Conservation (phyloP, 2,113 vertebrate species). For the Oriolus oriolus region DNA sequence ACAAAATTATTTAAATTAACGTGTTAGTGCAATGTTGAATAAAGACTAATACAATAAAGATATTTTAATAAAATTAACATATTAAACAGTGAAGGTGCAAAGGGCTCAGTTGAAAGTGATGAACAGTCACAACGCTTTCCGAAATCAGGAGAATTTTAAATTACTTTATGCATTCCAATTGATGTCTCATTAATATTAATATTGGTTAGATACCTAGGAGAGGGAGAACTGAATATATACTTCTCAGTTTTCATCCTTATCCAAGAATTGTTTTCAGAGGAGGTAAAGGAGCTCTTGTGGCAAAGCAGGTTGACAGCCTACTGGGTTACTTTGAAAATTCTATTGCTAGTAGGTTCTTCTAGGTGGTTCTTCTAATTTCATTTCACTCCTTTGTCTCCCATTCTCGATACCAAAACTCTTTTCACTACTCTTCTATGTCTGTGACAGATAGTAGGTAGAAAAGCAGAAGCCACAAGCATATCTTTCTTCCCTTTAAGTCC, state of each 20-base stretch:
- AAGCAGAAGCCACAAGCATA: neutral
- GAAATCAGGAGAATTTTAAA: neutral
- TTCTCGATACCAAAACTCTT: neutral
- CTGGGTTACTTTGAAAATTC: neutral
- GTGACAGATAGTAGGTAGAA: neutral
- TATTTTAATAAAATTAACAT: conserved; percentile 27
- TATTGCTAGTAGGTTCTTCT: neutral
- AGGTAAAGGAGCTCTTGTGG: neutral
- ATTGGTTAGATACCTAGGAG: neutral
- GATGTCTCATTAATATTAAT: neutral
- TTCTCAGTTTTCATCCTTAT: neutral
- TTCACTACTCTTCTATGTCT: neutral
- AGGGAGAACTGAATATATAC: neutral
- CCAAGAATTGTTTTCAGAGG: neutral
- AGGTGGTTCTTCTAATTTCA: neutral
- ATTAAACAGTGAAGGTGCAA: neutral
- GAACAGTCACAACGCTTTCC: neutral
- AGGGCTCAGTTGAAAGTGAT: neutral
- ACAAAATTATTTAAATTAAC: neutral
- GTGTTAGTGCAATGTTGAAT: neutral
- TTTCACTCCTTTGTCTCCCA: neutral
- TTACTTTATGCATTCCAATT: neutral
- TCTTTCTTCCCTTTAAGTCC: neutral
- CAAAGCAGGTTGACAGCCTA: neutral
- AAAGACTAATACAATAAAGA: neutral